phyloP scores from a whole-genome alignment of 2,888 invertebrate species.

The Epinotia bilunana region DNA sequence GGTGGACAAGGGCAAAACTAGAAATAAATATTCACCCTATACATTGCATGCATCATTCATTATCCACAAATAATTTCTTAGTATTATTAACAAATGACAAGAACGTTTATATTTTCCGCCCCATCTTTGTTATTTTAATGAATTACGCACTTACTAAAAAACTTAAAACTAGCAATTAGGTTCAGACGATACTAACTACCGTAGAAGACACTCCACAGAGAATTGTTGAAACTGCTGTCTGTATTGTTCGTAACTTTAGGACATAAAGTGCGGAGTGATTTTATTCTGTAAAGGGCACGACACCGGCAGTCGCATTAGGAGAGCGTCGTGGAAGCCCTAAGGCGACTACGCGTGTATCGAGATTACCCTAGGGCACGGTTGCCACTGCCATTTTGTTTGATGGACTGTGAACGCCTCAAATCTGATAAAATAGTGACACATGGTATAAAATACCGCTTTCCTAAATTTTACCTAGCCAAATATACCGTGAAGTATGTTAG shows the following conservation, averaged over 20 bases:
- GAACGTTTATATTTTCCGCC: too few species aligned
- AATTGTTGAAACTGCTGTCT: not conserved
- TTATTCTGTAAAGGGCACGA: slow-evolving; percentile 19
- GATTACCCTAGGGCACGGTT: slow-evolving; percentile 62
- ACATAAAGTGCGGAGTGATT: slow-evolving; percentile 13
- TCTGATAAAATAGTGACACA: slow-evolving; percentile 47
- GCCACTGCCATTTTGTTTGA: slow-evolving; percentile 55
- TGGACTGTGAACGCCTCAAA: slow-evolving; percentile 53
- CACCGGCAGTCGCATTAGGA: slow-evolving; percentile 19
- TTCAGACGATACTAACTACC: not conserved
- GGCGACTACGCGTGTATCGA: slow-evolving; percentile 50
- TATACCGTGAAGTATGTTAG: not conserved
- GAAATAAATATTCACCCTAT: too few species aligned
- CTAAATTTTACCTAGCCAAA: slow-evolving; percentile 17
- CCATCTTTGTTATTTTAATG: too few species aligned
- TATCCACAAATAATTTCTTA: too few species aligned
- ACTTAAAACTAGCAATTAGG: too few species aligned
- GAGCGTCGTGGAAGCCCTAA: slow-evolving; percentile 5
- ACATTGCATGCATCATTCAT: too few species aligned
- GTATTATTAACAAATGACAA: too few species aligned
- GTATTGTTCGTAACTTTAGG: slow-evolving; percentile 7
- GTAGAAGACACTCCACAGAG: not conserved
- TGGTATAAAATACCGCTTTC: slow-evolving; percentile 23
- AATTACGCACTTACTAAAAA: too few species aligned
- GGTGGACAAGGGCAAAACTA: too few species aligned